Percentiles rank a stretch among this genome's conserved stretches.
Conservation (phyloP, 2,888 invertebrate species). For the Salticus scenicus region DNA sequence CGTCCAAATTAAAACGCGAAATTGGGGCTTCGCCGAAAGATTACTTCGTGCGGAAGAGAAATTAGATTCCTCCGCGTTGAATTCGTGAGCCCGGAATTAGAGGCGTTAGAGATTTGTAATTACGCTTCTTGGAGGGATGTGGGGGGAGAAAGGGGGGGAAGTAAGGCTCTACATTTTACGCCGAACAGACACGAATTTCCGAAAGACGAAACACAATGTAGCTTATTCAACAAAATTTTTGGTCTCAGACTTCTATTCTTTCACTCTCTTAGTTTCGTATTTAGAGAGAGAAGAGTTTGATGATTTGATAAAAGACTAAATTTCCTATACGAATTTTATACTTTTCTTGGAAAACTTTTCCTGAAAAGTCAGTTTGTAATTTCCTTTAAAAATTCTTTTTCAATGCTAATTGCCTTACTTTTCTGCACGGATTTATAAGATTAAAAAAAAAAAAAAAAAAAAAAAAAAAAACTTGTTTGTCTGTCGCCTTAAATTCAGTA, state of each 20-base stretch:
- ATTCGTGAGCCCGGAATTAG: slow-evolving; percentile 58
- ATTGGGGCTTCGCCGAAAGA: slow-evolving; percentile 57
- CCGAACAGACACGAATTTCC: slow-evolving; percentile 20
- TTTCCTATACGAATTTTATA: too few relatives aligned
- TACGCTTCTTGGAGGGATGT: slow-evolving; percentile 25
- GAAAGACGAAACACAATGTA: slow-evolving; percentile 5
- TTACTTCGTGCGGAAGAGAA: slow-evolving; percentile 68
- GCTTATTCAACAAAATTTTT: slow-evolving; percentile 13
- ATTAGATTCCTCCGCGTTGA: slow-evolving; percentile 60
- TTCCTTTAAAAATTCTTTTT: too few relatives aligned
- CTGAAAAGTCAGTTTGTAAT: too few relatives aligned
- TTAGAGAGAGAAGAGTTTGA: too few relatives aligned
- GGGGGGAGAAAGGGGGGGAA: neutral
- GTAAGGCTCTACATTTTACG: slow-evolving; percentile 10
- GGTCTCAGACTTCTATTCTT: neutral
- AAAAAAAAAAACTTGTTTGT: too few relatives aligned
- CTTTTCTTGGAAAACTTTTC: too few relatives aligned
- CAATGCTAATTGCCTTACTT: too few relatives aligned
- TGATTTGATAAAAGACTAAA: too few relatives aligned
- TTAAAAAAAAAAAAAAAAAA: too few relatives aligned
- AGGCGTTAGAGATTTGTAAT: slow-evolving; percentile 68
- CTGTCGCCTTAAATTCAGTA: too few relatives aligned
- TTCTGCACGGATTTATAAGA: too few relatives aligned
- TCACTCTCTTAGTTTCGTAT: too few relatives aligned
- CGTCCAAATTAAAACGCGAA: slow-evolving; percentile 67